Conservation (phyloP, 2,113 vertebrate genomes). For the Ceyx cyanopectus region DNA sequence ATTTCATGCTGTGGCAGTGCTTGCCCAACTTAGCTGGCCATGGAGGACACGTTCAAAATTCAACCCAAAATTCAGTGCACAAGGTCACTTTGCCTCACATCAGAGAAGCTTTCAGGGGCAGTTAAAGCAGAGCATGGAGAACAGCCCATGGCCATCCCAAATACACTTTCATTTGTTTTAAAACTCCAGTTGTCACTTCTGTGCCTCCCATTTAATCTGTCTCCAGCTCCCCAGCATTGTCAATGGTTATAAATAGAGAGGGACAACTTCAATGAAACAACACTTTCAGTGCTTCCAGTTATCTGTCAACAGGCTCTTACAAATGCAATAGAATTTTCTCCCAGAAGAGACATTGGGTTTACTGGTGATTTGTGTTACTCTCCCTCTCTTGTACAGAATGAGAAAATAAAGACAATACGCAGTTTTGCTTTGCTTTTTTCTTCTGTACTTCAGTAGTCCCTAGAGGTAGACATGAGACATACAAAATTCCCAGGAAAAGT, state of each 20-base stretch:
- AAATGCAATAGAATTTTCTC: neutral
- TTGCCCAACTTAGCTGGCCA: neutral
- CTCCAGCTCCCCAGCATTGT: neutral
- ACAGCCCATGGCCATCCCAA: neutral
- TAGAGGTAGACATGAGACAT: neutral
- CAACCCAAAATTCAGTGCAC: neutral
- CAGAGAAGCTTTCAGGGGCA: neutral
- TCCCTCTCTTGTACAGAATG: neutral
- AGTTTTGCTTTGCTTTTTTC: neutral
- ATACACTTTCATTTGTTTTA: neutral
- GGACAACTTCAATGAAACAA: neutral
- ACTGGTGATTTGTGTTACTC: neutral
- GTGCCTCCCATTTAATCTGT: neutral
- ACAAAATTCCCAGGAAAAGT: neutral
- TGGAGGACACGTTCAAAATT: neutral
- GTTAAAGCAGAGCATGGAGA: neutral
- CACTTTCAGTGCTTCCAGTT: neutral
- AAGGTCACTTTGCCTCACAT: neutral
- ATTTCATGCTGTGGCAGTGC: neutral
- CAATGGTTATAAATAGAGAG: neutral
- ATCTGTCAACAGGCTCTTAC: conserved; percentile 43
- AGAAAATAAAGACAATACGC: conserved; percentile 4
- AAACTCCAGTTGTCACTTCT: neutral
- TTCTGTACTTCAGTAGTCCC: neutral
- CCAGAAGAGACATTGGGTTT: conserved; percentile 13